These are phyloP conservation scores for Nezara viridula DNA, from an alignment of 2,888 invertebrate genomes.

Conservation along the genomic window DNA sequence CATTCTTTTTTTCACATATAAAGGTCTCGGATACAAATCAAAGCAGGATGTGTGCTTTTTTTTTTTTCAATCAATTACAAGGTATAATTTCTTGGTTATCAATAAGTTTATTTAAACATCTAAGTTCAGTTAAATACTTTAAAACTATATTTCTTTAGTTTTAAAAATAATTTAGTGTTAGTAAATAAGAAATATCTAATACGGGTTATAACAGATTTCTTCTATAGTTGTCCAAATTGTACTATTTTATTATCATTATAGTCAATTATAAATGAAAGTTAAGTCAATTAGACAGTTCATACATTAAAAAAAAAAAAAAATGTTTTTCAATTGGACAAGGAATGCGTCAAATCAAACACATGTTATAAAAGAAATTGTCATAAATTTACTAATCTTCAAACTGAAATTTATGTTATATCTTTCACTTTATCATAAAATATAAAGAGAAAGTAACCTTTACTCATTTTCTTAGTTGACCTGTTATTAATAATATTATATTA, in stretches of 20 bases:
- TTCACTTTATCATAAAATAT: not conserved
- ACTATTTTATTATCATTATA: not conserved
- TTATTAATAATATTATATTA: not conserved
- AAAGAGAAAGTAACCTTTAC: not conserved
- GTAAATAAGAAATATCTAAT: too few relatives aligned
- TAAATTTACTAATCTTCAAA: not conserved
- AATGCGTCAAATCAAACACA: not conserved
- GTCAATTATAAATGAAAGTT: not conserved
- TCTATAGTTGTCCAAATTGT: not conserved
- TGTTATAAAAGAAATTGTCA: not conserved
- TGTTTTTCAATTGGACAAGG: not conserved
- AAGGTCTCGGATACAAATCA: too few relatives aligned
- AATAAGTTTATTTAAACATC: too few relatives aligned
- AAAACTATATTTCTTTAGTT: not conserved
- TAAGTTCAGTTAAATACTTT: too few relatives aligned
- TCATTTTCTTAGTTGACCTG: not conserved
- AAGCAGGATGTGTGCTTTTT: too few relatives aligned
- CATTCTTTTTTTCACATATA: too few relatives aligned
- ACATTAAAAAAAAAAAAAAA: not conserved
- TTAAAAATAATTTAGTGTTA: too few relatives aligned
- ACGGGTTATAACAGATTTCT: not conserved
- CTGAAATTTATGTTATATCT: not conserved
- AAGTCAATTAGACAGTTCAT: slow-evolving; percentile 11
- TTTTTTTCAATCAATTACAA: too few relatives aligned
- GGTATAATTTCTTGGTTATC: too few relatives aligned